Base-by-base conservation (phyloP, 2,113 vertebrate genomes). In the Engraulis encrasicolus region DNA sequence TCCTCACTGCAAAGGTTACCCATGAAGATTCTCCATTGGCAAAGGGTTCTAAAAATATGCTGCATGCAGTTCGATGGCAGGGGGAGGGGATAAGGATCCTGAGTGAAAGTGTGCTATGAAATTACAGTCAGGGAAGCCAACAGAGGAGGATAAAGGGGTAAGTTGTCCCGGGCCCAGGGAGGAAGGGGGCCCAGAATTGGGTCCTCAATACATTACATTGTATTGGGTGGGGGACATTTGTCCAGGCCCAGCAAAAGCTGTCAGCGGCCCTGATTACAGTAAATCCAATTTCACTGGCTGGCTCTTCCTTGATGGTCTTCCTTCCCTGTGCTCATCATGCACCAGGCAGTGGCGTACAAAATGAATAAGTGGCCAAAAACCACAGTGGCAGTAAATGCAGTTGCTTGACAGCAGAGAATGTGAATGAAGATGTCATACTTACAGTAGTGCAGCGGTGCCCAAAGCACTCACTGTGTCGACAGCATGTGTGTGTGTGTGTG, bases 31-130 rank as follows among this genome's bases (percentile, higher is more conserved):
- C 66, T 81, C 40, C 12, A 61, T 81, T 38, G 83, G 50, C 31
- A 61, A 81, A 19, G 45, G 23, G 2, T 50, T 87, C 86, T 83
- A 85, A 85, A 78, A 85, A 81, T 83, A 87, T 40, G 50, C 78
- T 71, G 45, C 79, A 19, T 71, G 45, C 79, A 19, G 27, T 78
- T 31, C n/a, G n/a, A n/a, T n/a, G n/a, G n/a, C n/a, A n/a, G n/a
- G 48, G 82, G 66, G 40, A 3, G 6, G 27, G 12, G 23, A 34
- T 9, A 74, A 74, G 66, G 66, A 74, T 34, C 66, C 66, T 31
- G 23, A 27, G 66, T 74, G 66, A 1, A 45, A 45, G 61, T 71
- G 11, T 34, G 66, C 23, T 74, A 74, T 74, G 31, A 15, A 31
- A 31, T 74, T 74, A 74, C 17, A 14, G 66, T 74, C n/a, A n/a